Percentiles rank a stretch among this genome's conserved stretches.
Conservation (phyloP, 2,113 vertebrate species). For the Limanda limanda region DNA sequence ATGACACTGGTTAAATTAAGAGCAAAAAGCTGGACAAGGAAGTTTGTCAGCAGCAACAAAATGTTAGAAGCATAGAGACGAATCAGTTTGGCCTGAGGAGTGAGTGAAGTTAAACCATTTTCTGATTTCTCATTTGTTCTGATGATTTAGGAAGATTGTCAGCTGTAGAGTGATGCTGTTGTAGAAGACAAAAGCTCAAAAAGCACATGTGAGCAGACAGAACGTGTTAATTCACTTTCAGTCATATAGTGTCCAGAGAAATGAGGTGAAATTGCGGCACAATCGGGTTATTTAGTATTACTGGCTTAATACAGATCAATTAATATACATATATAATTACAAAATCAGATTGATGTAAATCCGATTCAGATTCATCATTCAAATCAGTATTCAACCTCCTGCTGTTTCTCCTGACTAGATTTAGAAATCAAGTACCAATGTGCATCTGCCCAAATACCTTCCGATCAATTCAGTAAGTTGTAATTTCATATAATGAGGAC, state of each 20-base stretch:
- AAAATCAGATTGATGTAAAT: not conserved
- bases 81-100: not conserved
- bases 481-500: no score
- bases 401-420: no score
- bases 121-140: not conserved
- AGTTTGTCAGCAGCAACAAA: conserved; percentile 1
- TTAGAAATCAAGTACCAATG: no score
- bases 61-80: not conserved
- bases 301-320: not conserved
- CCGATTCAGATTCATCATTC: not conserved
- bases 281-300: not conserved
- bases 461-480: no score
- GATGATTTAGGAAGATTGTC: not conserved
- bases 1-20: not conserved
- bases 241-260: conserved; percentile 13
- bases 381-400: not conserved
- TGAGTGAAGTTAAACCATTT: not conserved
- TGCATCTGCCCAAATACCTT: no score
- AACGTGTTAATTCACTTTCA: not conserved
- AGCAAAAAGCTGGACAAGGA: not conserved
- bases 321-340: not conserved
- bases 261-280: conserved; percentile 9
- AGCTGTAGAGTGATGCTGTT: not conserved
- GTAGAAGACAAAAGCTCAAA: no score
- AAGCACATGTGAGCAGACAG: not conserved